A percentile compares a stretch with the other conserved stretches of the same genome.
Evolutionary conservation across 2,797 vertebrate genomes (phyloP).

Genomic region (Alauda arvensis): DNA sequence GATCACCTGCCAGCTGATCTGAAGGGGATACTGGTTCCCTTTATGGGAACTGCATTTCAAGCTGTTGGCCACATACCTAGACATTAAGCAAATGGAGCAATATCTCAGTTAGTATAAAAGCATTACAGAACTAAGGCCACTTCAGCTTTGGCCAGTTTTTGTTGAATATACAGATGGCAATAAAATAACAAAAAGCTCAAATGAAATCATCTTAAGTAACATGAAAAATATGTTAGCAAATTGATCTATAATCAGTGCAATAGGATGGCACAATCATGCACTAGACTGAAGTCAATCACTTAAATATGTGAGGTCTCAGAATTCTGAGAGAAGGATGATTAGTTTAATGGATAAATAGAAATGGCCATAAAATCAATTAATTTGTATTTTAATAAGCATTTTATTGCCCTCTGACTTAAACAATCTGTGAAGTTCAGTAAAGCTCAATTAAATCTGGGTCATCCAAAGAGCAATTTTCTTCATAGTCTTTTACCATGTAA

Average conservation of each 20-base stretch:
- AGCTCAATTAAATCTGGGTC: background rate
- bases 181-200: background rate
- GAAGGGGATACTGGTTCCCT: constrained; percentile 7
- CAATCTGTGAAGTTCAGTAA: background rate
- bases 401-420: background rate
- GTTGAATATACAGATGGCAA: background rate
- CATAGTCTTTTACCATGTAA: background rate
- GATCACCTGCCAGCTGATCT: constrained; percentile 39
- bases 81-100: constrained; percentile 15
- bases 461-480: background rate
- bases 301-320: background rate
- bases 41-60: constrained; percentile 25
- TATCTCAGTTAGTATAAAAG: background rate
- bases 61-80: constrained; percentile 30
- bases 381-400: background rate
- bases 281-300: background rate
- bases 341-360: constrained; percentile 1
- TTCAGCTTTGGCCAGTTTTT: background rate
- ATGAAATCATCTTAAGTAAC: background rate
- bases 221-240: background rate
- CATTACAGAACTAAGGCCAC: background rate
- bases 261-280: background rate
- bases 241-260: background rate
- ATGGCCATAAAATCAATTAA: background rate
- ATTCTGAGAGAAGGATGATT: background rate